Conservation (phyloP, 2,888 invertebrate species). For the Arctia plantaginis region DNA sequence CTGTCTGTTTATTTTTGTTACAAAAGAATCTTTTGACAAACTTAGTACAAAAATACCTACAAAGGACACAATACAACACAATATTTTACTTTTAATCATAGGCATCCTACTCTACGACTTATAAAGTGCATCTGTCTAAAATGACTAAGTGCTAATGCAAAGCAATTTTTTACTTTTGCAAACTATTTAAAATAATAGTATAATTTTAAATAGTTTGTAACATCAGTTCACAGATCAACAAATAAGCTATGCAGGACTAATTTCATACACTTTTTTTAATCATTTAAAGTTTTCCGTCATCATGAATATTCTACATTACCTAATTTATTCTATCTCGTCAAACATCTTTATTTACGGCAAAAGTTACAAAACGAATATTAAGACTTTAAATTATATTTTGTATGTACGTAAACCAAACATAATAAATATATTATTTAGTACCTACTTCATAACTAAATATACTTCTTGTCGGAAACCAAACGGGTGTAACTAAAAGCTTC, state of each 20-base stretch:
- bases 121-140: too few relatives aligned
- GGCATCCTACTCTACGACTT: too few relatives aligned
- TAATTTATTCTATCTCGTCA: too few relatives aligned
- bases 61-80: neutral
- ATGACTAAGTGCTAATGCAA: too few relatives aligned
- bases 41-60: neutral
- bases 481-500: constrained; percentile 24
- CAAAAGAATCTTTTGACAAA: constrained; percentile 23
- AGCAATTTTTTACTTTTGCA: too few relatives aligned
- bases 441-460: neutral
- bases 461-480: neutral
- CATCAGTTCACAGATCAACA: neutral
- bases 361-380: neutral
- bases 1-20: constrained; percentile 31
- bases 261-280: neutral
- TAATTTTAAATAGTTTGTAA: neutral
- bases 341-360: neutral
- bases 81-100: too few relatives aligned
- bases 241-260: neutral
- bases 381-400: neutral
- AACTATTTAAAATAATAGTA: too few relatives aligned
- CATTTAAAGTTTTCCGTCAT: neutral
- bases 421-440: neutral
- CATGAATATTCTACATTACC: neutral
- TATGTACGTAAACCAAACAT: neutral